Evolutionary conservation across 2,113 vertebrate genomes (phyloP), one percentile per base, ranked within the genome.

Genomic region (Notothenia coriiceps): DNA sequence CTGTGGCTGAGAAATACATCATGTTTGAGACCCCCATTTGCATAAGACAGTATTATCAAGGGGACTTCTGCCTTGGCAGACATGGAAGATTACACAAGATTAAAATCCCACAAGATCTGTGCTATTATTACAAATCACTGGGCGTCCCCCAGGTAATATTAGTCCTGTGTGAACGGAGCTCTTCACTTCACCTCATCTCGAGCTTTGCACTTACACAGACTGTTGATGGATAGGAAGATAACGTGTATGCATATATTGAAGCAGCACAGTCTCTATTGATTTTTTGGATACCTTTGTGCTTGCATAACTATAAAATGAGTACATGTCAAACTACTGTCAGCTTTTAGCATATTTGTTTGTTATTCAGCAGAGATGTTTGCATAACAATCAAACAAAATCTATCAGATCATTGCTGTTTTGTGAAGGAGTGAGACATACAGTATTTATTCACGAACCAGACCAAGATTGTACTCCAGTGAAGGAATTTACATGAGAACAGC

Each of bases 41-140:
- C 70, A 84, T 77, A 25, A 52, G 51, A 81, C 79, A 74, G 50
- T 62, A 62, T 70, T 35, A 72, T 80, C 54, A 54, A 29, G 60
- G 4, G 71, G 44, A 60, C 29, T 57, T 82, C 35, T 59, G 46
- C 72, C 62, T 63, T 59, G 78, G 71, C 33, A 63, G 82, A 84
- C 57, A 72, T 6, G 44, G 70, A 68, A 68, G 72, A 84, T 74
- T 61, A 64, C 43, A 62, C 20, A 63, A 82, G 82, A 82, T 68
- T 71, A 59, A 71, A 82, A 67, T 70, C 68, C 69, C 18, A 55
- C 43, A 82, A 62, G 67, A 81, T 77, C 40, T 59, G 14, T 9
- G 43, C 61, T 68, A 74, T 82, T 74, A 88, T 80, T 86, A 70
- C 68, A 83, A 89, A 88, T 81, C 84, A 80, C 54, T 18, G 11